A percentile compares a stretch with the other conserved stretches of the same genome.
These are phyloP conservation scores for Sebastes minor DNA, from an alignment of 2,797 vertebrate genomes.

Conservation along the genomic window DNA sequence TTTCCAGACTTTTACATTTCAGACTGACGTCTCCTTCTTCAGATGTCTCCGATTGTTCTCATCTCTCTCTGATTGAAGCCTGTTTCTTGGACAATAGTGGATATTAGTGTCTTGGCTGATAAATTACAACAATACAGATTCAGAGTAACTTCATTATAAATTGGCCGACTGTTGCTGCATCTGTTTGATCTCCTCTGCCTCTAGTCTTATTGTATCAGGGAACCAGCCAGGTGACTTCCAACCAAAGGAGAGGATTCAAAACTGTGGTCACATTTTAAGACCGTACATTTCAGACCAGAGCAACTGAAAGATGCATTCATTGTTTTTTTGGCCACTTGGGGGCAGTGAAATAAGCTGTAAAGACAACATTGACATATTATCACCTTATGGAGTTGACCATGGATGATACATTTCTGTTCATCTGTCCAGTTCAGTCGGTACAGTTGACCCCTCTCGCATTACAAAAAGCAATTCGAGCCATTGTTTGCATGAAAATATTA, in stretches of 20 bases:
- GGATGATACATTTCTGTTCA: background rate
- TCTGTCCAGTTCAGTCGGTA: background rate
- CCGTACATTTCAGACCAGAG: background rate
- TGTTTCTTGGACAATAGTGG: background rate
- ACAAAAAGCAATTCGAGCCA: background rate
- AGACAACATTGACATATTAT: background rate
- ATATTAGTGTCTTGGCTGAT: conserved; percentile 13
- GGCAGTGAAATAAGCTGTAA: background rate
- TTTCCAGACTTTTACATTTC: background rate
- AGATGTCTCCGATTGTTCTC: background rate
- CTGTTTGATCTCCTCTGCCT: conserved; percentile 8
- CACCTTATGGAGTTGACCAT: background rate
- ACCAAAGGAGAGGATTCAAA: background rate
- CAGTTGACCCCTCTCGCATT: background rate
- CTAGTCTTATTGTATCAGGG: background rate
- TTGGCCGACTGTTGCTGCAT: background rate
- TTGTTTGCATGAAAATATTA: background rate
- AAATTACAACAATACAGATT: conserved; percentile 9
- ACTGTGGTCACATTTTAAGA: background rate
- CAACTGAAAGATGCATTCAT: background rate
- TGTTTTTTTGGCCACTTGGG: background rate
- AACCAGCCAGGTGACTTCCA: conserved; percentile 11
- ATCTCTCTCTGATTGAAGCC: background rate
- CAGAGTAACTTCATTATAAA: conserved; percentile 12
- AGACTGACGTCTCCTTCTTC: background rate